Percentiles rank a stretch among this genome's conserved stretches.
Evolutionary conservation across 2,113 vertebrate genomes (phyloP).

Genomic region (Corythornis cristatus): DNA sequence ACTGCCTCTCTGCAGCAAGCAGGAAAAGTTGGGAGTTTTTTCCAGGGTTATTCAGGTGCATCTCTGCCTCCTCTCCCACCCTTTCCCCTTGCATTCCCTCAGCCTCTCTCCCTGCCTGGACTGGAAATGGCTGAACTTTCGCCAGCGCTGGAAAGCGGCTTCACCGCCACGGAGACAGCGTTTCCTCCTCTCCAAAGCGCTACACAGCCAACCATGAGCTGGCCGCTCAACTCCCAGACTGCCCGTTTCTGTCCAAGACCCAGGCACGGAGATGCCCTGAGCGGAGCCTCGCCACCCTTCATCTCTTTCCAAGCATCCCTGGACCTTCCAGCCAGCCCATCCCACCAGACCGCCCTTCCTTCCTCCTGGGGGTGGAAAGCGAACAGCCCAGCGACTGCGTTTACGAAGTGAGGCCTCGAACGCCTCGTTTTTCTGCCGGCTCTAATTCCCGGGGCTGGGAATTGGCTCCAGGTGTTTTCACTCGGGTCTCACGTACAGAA

Average conservation of each 20-base stretch:
- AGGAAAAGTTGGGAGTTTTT: neutral
- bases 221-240: neutral
- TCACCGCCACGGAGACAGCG: rapidly evolving
- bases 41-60: neutral
- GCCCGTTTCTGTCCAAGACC: neutral
- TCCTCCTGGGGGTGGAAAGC: neutral
- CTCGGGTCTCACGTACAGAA: neutral
- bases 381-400: neutral
- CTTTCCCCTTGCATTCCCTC: neutral
- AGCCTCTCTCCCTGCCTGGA: neutral
- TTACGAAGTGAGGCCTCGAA: neutral
- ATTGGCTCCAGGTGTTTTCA: slow-evolving; percentile 12
- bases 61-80: neutral
- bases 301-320: neutral
- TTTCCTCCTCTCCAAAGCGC: neutral
- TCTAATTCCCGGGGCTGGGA: neutral
- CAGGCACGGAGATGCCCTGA: neutral
- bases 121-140: neutral
- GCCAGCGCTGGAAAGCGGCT: neutral
- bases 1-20: neutral
- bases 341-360: neutral
- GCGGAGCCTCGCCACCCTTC: neutral
- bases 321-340: neutral
- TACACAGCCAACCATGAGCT: neutral
- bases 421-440: rapidly evolving